Base-by-base conservation (phyloP, 2,797 vertebrate species). In the Meda fulgida region DNA sequence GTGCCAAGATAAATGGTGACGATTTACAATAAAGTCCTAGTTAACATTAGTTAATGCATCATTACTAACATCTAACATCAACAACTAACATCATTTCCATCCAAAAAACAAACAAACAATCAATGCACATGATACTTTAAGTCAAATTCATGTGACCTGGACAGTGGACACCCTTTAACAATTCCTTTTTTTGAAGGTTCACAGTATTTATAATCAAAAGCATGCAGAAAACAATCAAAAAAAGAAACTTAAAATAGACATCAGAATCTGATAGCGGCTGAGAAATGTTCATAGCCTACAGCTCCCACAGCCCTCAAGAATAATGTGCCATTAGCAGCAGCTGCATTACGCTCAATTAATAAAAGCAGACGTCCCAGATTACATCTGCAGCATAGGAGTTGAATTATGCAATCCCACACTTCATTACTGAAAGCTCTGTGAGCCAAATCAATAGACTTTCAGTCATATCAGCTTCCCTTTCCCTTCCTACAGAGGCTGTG, bases 401-500 rank as follows among this genome's bases (percentile, higher is more conserved):
- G 70, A n/a, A 53, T 31, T 40, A 36, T 60, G 34, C 58, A 78
- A 67, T 58, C 46, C 60, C 75, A 79, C 78, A 84, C 70, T 83
- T 80, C 71, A 81, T 81, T 86, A 84, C 65, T 78, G 14, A 46
- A 77, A 53, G 16, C 69, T 83, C 67, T 31, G 36, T 43, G 40
- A 78, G 40, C 19, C n/a, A 51, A 80, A 85, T 88, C 84, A 38
- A 86, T 82, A 77, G 51, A 77, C 71, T 76, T 85, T 58, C 67
- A 71, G 53, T 88, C 78, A 80, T 65, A 72, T 75, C 26, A 40
- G 53, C 51, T 79, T 82, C 36, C 40, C n/a, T 40, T 40, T 80
- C 75, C 46, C 43, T 48, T 26, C 34, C 58, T 69, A 34, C 51
- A 70, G 46, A 71, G 60, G 38, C 16, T 31, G 73, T 80, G 18